These are phyloP conservation scores for Drosophila orena DNA, from an alignment of 1,140 invertebrate species.

Conservation along the genomic window DNA sequence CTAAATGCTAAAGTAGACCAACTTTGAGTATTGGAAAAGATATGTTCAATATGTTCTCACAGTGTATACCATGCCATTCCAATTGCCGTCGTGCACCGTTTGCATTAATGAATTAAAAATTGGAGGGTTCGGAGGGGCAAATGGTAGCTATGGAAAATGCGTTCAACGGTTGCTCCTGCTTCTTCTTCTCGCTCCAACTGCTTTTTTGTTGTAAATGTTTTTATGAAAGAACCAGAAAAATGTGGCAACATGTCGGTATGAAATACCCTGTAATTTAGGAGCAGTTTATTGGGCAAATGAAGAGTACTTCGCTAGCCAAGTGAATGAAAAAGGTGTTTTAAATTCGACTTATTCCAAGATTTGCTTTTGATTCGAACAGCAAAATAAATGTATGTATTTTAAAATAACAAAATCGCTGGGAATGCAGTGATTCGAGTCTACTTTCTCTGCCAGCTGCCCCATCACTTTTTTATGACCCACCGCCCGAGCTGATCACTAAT, in stretches of 20 bases:
- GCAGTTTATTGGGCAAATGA: not conserved
- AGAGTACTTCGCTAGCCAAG: no score
- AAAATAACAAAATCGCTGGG: no score
- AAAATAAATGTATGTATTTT: no score
- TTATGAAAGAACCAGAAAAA: slow-evolving; percentile 68
- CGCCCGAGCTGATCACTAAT: slow-evolving; percentile 55
- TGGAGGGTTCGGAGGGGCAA: slow-evolving; percentile 16
- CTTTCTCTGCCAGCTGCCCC: slow-evolving; percentile 2
- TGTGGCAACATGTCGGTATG: slow-evolving; percentile 49
- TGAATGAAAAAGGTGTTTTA: no score
- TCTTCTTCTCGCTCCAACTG: slow-evolving; percentile 12
- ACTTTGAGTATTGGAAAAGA: not conserved
- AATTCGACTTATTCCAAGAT: not conserved
- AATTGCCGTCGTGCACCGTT: slow-evolving; percentile 17
- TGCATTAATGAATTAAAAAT: slow-evolving; percentile 64
- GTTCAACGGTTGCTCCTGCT: slow-evolving; percentile 39
- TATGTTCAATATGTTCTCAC: not conserved
- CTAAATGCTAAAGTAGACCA: no score
- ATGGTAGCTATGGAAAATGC: slow-evolving; percentile 52
- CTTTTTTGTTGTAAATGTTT: slow-evolving; percentile 26
- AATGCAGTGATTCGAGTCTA: not conserved
- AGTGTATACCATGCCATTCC: not conserved
- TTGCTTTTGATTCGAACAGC: no score
- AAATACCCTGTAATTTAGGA: slow-evolving; percentile 12
- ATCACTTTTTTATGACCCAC: slow-evolving; percentile 21